These are phyloP conservation scores for Cetonia aurata DNA, from an alignment of 2,888 invertebrate genomes.

Conservation along the genomic window DNA sequence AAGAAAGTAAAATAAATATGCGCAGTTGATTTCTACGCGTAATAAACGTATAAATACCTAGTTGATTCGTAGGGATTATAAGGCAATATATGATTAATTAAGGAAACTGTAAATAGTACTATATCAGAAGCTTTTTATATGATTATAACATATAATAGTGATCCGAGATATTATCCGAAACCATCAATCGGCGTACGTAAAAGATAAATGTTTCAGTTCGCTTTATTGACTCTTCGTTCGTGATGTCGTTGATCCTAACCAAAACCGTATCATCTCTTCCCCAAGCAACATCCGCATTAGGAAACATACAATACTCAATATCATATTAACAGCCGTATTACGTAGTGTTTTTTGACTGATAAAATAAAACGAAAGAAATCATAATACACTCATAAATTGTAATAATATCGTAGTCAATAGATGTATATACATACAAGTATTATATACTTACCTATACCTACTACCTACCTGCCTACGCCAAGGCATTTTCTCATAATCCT, in stretches of 20 bases:
- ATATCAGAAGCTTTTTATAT: conserved; percentile 67
- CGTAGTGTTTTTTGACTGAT: not conserved
- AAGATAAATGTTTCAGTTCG: conserved; percentile 49
- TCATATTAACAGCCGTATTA: conserved; percentile 4
- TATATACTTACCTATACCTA: no score
- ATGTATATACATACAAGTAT: conserved; percentile 58
- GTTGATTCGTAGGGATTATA: conserved; percentile 57
- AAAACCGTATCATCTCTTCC: conserved; percentile 13
- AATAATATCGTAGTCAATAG: conserved; percentile 56
- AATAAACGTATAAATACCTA: conserved; percentile 57
- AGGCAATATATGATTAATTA: conserved; percentile 58
- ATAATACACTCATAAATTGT: conserved; percentile 36
- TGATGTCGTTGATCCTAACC: conserved; percentile 50
- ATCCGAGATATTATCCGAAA: conserved; percentile 45
- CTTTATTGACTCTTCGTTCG: conserved; percentile 51
- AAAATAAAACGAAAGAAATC: conserved; percentile 4
- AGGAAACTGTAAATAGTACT: conserved; percentile 60
- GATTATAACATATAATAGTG: conserved; percentile 58
- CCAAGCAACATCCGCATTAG: conserved; percentile 9
- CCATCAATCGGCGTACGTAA: conserved; percentile 33
- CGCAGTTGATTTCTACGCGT: no score
- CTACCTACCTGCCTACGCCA: conserved; percentile 33
- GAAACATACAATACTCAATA: conserved; percentile 16
- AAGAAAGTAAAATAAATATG: not conserved
- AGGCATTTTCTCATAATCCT: conserved; percentile 3